A percentile compares a stretch with the other conserved stretches of the same genome.
Conservation (phyloP, 2,113 vertebrate genomes). For the Triplophysa tibetana region DNA sequence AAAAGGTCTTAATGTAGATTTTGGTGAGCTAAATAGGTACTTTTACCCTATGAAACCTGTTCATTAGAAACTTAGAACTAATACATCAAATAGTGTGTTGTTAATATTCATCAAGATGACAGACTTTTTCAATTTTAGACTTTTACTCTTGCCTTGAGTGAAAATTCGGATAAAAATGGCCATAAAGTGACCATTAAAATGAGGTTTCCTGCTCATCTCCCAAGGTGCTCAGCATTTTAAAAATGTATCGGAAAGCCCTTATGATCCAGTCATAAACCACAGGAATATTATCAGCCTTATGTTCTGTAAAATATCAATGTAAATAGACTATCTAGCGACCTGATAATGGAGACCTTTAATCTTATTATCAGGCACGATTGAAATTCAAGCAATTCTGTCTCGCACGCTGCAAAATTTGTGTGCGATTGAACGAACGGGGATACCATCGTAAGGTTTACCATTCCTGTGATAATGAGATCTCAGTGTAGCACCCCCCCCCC, state of each 20-base stretch:
- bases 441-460: slow-evolving; percentile 26
- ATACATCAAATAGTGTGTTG: neutral
- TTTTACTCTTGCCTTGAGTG: neutral
- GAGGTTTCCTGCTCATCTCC: neutral
- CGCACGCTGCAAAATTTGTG: neutral
- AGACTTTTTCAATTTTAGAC: neutral
- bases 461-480: slow-evolving; percentile 34
- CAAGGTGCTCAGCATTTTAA: slow-evolving; percentile 15
- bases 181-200: slow-evolving; percentile 13
- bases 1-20: too few relatives aligned
- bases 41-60: too few relatives aligned
- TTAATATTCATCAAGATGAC: neutral
- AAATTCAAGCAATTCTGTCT: slow-evolving; percentile 9
- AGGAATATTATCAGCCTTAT: slow-evolving; percentile 17
- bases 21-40: too few relatives aligned
- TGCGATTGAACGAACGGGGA: slow-evolving; percentile 13
- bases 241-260: neutral
- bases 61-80: too few relatives aligned
- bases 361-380: slow-evolving; percentile 16
- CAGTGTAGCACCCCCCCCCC: neutral
- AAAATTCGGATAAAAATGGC: neutral
- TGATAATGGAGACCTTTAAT: slow-evolving; percentile 26
- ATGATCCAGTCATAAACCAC: slow-evolving; percentile 26
- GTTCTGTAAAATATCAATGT: slow-evolving; percentile 25
- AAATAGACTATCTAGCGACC: slow-evolving; percentile 16